Percentiles rank a stretch among this genome's conserved stretches.
Conservation (phyloP, 2,113 vertebrate genomes). For the Hippocampus abdominalis region DNA sequence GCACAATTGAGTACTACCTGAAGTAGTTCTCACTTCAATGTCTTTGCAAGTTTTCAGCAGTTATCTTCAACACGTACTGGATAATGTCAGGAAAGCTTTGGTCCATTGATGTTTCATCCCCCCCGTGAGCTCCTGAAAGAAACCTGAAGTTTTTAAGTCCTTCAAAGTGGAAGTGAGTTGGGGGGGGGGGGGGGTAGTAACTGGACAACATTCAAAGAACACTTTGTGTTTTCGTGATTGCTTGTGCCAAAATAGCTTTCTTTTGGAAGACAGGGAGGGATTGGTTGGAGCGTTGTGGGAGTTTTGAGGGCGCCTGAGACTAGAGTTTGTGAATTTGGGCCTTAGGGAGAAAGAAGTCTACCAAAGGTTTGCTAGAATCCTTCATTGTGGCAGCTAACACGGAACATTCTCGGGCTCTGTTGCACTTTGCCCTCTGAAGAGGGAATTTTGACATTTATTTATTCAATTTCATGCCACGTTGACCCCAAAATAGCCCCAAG, state of each 20-base stretch:
- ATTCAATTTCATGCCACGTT: conserved; percentile 79
- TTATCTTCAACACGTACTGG: too few relatives aligned
- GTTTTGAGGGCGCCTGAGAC: conserved; percentile 26
- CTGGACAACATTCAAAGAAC: conserved; percentile 74
- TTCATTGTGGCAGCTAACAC: conserved; percentile 65
- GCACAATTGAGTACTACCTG: too few relatives aligned
- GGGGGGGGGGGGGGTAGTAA: conserved; percentile 35
- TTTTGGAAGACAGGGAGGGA: conserved; percentile 72
- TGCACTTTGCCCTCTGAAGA: conserved; percentile 79
- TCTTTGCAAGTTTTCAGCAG: too few relatives aligned
- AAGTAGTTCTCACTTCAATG: too few relatives aligned
- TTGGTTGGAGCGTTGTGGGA: conserved; percentile 45
- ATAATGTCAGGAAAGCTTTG: conserved; percentile 10
- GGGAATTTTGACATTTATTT: conserved; percentile 82
- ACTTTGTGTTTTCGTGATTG: conserved; percentile 66
- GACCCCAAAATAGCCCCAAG: conserved; percentile 65
- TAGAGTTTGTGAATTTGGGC: conserved; percentile 54
- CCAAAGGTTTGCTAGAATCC: conserved; percentile 60
- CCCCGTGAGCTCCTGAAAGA: conserved; percentile 77
- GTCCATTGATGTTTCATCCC: conserved; percentile 25
- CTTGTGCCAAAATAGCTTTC: conserved; percentile 56
- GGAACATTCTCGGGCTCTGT: conserved; percentile 79
- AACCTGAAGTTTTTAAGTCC: conserved; percentile 79
- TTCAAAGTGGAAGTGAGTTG: conserved; percentile 83
- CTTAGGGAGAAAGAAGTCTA: conserved; percentile 61